Conservation (phyloP, 2,888 invertebrate genomes). For the Leucophora obtusa region DNA sequence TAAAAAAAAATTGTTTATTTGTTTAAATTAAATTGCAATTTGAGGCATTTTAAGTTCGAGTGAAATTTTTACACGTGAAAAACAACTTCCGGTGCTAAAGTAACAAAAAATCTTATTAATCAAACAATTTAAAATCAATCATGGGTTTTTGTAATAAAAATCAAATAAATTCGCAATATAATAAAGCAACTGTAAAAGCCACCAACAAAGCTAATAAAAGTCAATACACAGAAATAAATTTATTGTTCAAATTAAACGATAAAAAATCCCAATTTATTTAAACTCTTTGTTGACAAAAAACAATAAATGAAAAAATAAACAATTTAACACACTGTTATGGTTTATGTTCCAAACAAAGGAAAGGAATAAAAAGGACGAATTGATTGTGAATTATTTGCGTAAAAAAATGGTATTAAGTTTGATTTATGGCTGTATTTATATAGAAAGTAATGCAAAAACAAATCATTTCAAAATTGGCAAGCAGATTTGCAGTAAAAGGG, state of each 20-base stretch:
- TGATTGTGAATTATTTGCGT: not conserved
- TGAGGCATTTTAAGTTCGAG: no score
- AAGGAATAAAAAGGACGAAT: not conserved
- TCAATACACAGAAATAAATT: not conserved
- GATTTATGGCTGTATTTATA: conserved; percentile 20
- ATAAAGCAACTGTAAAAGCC: not conserved
- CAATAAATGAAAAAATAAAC: not conserved
- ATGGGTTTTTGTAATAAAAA: not conserved
- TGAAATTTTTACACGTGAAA: no score
- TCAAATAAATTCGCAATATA: not conserved
- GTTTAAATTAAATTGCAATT: no score
- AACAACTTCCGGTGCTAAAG: no score
- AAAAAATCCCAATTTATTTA: not conserved
- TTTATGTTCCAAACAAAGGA: not conserved
- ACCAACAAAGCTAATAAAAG: not conserved
- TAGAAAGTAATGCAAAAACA: not conserved
- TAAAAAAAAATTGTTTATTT: no score
- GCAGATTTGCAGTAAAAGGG: not conserved
- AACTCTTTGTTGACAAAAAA: not conserved
- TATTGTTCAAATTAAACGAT: not conserved
- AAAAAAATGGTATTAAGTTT: conserved; percentile 15
- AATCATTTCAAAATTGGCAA: not conserved
- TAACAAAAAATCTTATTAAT: not conserved
- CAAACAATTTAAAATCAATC: not conserved
- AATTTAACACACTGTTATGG: not conserved